Evolutionary conservation across 2,888 invertebrate genomes (phyloP).

Genomic region (Crematogaster levior): DNA sequence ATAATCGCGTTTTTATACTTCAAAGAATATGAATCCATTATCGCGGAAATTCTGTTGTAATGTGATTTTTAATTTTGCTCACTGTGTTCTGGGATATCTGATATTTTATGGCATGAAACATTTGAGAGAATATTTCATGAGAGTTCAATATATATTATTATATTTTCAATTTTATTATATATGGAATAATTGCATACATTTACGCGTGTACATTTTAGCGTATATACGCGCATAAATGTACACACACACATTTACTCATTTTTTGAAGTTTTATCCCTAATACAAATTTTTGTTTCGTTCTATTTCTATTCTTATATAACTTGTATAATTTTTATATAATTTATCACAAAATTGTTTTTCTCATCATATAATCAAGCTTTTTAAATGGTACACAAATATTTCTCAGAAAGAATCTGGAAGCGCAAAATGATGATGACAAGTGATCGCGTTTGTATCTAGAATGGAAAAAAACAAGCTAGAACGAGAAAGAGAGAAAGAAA

Average conservation of each 20-base stretch:
- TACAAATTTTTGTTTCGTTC: not conserved
- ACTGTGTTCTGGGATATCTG: not conserved
- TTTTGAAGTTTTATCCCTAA: too few relatives aligned
- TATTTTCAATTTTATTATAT: too few relatives aligned
- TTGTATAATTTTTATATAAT: not conserved
- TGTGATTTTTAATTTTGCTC: not conserved
- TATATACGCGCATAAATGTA: too few relatives aligned
- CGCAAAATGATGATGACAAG: not conserved
- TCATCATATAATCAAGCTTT: not conserved
- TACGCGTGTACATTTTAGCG: too few relatives aligned
- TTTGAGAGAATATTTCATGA: not conserved
- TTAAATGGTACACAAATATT: not conserved
- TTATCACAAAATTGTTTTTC: too few relatives aligned
- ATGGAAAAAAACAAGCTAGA: not conserved
- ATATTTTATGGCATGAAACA: not conserved
- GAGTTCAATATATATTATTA: not conserved
- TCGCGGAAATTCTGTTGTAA: not conserved
- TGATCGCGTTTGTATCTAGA: not conserved
- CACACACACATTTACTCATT: too few relatives aligned
- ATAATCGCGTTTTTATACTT: not conserved
- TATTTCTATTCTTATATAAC: not conserved
- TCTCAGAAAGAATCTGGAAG: not conserved
- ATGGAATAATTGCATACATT: too few relatives aligned
- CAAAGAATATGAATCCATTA: not conserved
- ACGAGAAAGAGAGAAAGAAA: slow-evolving; percentile 4